These are phyloP conservation scores for Scaptomyza hsui DNA, from an alignment of 1,140 invertebrate species.

Conservation along the genomic window DNA sequence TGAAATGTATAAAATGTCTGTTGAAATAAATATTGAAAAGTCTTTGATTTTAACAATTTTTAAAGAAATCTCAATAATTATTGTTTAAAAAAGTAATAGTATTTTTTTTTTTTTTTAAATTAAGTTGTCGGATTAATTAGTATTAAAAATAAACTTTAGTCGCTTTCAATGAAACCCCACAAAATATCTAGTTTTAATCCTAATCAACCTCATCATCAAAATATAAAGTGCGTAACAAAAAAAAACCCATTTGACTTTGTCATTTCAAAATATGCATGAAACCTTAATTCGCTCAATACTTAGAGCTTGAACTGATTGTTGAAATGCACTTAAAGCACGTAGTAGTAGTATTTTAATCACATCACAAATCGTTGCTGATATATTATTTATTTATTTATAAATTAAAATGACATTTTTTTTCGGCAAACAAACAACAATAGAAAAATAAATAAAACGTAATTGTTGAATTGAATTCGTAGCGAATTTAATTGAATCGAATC, in stretches of 20 bases:
- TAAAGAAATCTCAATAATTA: too few relatives aligned
- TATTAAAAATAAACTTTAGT: too few relatives aligned
- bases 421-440: background rate
- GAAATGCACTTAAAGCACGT: background rate
- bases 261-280: background rate
- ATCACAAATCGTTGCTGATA: too few relatives aligned
- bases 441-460: slow-evolving; percentile 4
- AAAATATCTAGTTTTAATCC: background rate
- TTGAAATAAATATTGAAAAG: background rate
- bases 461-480: background rate
- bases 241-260: background rate
- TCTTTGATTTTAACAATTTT: too few relatives aligned
- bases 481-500: background rate
- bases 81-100: too few relatives aligned
- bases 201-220: background rate
- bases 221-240: background rate
- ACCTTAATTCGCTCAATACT: background rate
- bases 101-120: too few relatives aligned
- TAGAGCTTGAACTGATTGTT: slow-evolving; percentile 2
- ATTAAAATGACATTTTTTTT: background rate
- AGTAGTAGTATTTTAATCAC: too few relatives aligned
- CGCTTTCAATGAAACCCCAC: background rate
- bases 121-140: too few relatives aligned
- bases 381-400: too few relatives aligned
- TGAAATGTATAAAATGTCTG: background rate